These are phyloP conservation scores for Alectura lathami DNA, from an alignment of 2,113 vertebrate genomes.

Conservation along the genomic window DNA sequence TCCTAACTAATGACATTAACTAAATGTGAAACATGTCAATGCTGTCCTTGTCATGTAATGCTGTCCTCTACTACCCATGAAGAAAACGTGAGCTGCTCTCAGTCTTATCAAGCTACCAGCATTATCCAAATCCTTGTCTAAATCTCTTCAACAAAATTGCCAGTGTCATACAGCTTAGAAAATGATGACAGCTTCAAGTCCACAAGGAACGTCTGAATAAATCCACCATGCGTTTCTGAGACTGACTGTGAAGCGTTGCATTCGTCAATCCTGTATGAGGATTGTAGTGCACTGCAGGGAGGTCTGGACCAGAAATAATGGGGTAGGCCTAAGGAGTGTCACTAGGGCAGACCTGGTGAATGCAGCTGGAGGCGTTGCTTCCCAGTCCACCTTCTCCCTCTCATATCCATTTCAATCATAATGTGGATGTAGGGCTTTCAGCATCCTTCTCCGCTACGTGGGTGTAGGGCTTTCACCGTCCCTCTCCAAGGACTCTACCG, in stretches of 20 bases:
- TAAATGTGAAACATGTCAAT: not conserved
- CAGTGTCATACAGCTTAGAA: not conserved
- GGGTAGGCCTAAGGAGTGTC: not conserved
- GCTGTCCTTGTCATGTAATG: not conserved
- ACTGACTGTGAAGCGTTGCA: not conserved
- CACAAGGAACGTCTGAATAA: not conserved
- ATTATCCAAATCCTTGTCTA: not conserved
- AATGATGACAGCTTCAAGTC: not conserved
- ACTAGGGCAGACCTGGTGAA: not conserved
- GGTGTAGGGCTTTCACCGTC: not conserved
- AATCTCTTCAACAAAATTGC: not conserved
- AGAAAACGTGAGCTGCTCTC: not conserved
- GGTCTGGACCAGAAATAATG: not conserved
- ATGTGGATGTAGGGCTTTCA: not conserved
- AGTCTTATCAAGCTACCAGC: not conserved
- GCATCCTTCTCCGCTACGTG: not conserved
- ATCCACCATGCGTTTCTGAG: not conserved
- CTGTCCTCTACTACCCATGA: not conserved
- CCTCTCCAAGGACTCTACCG: not conserved
- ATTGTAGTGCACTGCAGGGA: not conserved
- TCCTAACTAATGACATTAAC: not conserved
- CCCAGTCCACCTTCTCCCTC: not conserved
- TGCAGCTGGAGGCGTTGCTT: not conserved
- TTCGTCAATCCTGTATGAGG: not conserved
- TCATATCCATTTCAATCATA: accelerated